A percentile compares a stretch with the other conserved stretches of the same genome.
Evolutionary conservation across 1,140 invertebrate species (phyloP).

Genomic region (Kradibia gibbosae): DNA sequence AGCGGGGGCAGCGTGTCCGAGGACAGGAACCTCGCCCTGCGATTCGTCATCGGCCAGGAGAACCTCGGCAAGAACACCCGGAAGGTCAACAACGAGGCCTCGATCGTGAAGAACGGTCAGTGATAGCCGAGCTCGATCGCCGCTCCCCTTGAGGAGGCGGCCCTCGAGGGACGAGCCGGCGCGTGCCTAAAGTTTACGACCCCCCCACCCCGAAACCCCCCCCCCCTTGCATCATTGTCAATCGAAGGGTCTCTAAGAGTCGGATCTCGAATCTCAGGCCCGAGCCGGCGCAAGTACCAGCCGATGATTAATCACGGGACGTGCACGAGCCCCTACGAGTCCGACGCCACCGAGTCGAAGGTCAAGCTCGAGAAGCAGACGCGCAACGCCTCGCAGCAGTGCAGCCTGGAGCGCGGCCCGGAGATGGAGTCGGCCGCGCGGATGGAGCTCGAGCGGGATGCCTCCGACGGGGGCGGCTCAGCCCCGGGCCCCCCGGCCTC

Average conservation of each 20-base stretch:
- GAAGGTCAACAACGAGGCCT: constrained; percentile 60
- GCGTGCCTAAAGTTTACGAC: too few relatives aligned
- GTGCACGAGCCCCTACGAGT: constrained; percentile 61
- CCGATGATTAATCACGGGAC: constrained; percentile 41
- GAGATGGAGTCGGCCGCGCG: constrained; percentile 81
- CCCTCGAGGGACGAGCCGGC: too few relatives aligned
- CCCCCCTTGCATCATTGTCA: too few relatives aligned
- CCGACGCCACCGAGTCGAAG: constrained; percentile 68
- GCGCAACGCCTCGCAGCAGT: constrained; percentile 75
- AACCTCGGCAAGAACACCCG: constrained; percentile 57
- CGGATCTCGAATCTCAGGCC: neutral
- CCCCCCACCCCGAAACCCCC: too few relatives aligned
- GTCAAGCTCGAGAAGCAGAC: constrained; percentile 72
- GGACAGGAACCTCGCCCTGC: constrained; percentile 62
- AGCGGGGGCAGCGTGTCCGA: constrained; percentile 73
- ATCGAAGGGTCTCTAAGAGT: too few relatives aligned
- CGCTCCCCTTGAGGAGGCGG: too few relatives aligned
- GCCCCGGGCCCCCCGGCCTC: constrained; percentile 66
- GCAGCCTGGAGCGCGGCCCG: constrained; percentile 81
- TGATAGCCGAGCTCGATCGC: too few relatives aligned
- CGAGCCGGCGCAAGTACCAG: constrained; percentile 23
- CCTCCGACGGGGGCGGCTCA: too few relatives aligned
- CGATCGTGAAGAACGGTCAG: constrained; percentile 25
- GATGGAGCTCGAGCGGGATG: constrained; percentile 70
- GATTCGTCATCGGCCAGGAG: constrained; percentile 68